These are phyloP conservation scores for Holothuria leucospilota DNA, from an alignment of 53 echinoderm and acorn worm genomes.

Conservation along the genomic window DNA sequence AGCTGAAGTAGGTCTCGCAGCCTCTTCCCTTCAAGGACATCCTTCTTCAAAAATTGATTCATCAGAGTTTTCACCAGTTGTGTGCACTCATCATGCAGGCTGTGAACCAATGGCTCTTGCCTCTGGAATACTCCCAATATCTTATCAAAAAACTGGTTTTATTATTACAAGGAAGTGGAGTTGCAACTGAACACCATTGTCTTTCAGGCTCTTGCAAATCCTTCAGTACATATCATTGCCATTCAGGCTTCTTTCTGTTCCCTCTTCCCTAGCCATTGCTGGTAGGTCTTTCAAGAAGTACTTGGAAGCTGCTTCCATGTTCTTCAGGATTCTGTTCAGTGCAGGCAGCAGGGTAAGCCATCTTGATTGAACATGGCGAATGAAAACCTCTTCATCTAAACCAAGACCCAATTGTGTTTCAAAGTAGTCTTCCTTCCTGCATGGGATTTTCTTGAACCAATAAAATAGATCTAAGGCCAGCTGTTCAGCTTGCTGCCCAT, in stretches of 20 bases:
- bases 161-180: constrained; percentile 23
- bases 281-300: constrained; percentile 44
- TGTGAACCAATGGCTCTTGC: constrained; percentile 31
- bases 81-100: constrained; percentile 32
- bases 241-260: constrained; percentile 10
- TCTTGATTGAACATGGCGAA: constrained; percentile 37
- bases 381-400: constrained; percentile 34
- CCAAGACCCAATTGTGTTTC: constrained; percentile 41
- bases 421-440: constrained; percentile 38
- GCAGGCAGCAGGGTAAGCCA: constrained; percentile 38
- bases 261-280: constrained; percentile 21
- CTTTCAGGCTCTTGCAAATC: background rate
- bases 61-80: constrained; percentile 11
- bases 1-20: constrained; percentile 6
- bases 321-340: constrained; percentile 23
- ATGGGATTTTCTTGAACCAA: constrained; percentile 1
- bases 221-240: constrained; percentile 3
- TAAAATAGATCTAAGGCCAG: constrained; percentile 33
- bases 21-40: constrained; percentile 27
- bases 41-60: constrained; percentile 17
- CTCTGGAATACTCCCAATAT: constrained; percentile 30
- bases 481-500: constrained; percentile 29
- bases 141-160: constrained; percentile 10
- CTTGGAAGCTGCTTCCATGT: constrained; percentile 12
- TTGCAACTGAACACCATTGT: background rate